Evolutionary conservation across 2,888 invertebrate genomes (phyloP), one percentile per base, ranked within the genome.

Genomic region (Eilema griseolum): DNA sequence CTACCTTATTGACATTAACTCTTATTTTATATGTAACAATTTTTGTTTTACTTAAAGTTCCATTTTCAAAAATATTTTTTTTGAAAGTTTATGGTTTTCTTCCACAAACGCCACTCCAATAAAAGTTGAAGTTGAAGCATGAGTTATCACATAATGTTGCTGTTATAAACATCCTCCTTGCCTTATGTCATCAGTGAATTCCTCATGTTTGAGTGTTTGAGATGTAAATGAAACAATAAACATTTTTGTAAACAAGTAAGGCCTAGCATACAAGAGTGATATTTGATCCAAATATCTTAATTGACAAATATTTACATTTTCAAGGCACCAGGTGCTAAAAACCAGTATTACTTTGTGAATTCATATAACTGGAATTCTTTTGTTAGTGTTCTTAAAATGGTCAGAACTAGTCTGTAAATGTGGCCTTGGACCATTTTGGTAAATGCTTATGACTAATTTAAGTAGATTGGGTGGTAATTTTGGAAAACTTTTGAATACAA

Each of bases 191-290:
- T 65, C 64, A 56, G 14, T 28, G 23, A 28, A 65, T 65, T 31
- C 64, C 64, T 31, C 23, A 41, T 41, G 37, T 11, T 62, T 41
- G 63, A 26, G 41, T 63, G 33, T 1, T 33, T 61, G 28, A 37
- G 37, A 20, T 24, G 41, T 41, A 20, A 23, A 61, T 37, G 12
- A 52, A 64, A 56, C 52, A 56, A 65, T 31, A 52, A 56, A 65
- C 23, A 65, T 65, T 65, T 65, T 65, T 23, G 64, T 65, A 31
- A 65, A 52, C 64, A 56, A 52, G 20, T 26, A 41, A 52, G n/a
- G n/a, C 28, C 46, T 63, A 14, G 31, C 46, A 26, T 8, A 26
- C 59, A 59, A 26, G n/a, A n/a, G 16, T 14, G 59, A 59, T 26
- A 28, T 26, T 59, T 59, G 59, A 59, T 26, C 16, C 59, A 59